Conservation (phyloP, 2,888 invertebrate species). For the Aquatica leii region DNA sequence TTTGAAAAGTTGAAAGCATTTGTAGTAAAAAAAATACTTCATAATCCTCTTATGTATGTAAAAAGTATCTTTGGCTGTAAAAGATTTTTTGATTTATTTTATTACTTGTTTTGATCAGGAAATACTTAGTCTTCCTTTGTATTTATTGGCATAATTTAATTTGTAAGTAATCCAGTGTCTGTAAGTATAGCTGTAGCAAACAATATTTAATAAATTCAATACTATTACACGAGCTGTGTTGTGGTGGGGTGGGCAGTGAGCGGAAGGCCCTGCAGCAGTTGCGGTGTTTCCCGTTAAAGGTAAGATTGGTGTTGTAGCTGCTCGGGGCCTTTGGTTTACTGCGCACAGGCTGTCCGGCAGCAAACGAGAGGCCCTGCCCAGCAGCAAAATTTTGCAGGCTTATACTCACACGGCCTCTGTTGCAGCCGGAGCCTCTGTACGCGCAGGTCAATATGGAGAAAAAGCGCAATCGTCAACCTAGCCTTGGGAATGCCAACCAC, state of each 20-base stretch:
- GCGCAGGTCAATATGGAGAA: constrained; percentile 73
- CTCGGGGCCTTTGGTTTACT: constrained; percentile 62
- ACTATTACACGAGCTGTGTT: constrained; percentile 50
- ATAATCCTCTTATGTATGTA: constrained; percentile 40
- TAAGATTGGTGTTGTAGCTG: constrained; percentile 59
- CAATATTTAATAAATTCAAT: constrained; percentile 52
- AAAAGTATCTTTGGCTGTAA: constrained; percentile 51
- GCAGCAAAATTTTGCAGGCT: constrained; percentile 44
- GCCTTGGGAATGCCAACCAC: constrained; percentile 55
- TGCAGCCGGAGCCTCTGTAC: constrained; percentile 67
- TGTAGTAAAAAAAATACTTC: constrained; percentile 42
- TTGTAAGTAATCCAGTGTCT: constrained; percentile 43
- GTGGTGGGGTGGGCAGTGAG: constrained; percentile 54
- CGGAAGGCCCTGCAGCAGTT: constrained; percentile 55
- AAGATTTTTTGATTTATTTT: constrained; percentile 41
- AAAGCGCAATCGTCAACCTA: constrained; percentile 66
- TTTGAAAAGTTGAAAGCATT: constrained; percentile 40
- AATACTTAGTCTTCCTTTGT: constrained; percentile 47
- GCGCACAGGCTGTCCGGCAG: constrained; percentile 50
- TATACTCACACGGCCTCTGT: constrained; percentile 46
- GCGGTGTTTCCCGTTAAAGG: constrained; percentile 51
- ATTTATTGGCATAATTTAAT: constrained; percentile 38
- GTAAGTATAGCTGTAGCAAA: constrained; percentile 48
- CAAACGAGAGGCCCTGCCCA: constrained; percentile 60
- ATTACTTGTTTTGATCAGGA: constrained; percentile 42